Percentiles rank a stretch among this genome's conserved stretches.
phyloP scores from a whole-genome alignment of 1,140 invertebrate genomes.

The Harpegnathos saltator region DNA sequence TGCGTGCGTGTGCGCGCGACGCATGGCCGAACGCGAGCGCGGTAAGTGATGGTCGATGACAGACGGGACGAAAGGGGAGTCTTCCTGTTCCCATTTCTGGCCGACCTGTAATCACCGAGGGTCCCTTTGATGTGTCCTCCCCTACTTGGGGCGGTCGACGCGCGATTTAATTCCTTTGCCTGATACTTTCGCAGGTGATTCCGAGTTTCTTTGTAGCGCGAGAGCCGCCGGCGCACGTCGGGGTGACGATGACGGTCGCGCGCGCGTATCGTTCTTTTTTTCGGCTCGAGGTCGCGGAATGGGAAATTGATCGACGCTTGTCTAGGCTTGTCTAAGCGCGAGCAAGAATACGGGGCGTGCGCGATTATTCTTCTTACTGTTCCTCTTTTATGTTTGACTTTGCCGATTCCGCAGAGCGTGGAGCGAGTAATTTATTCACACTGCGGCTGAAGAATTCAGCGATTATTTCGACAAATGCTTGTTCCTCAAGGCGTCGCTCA shows the following conservation, averaged over 20 bases:
- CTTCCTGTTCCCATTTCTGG: constrained; percentile 49
- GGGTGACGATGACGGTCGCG: neutral
- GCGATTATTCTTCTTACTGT: no score
- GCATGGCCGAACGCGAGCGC: constrained; percentile 13
- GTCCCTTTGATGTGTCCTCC: constrained; percentile 52
- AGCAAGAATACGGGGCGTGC: no score
- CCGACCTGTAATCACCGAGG: constrained; percentile 62
- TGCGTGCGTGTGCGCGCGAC: constrained; percentile 2
- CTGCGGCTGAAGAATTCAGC: no score
- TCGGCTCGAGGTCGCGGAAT: no score
- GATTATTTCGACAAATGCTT: no score
- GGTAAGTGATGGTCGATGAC: constrained; percentile 57
- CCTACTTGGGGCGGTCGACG: neutral
- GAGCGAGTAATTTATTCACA: no score
- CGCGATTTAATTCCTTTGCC: constrained; percentile 36
- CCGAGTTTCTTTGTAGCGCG: constrained; percentile 18
- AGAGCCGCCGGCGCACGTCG: neutral
- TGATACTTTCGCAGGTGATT: constrained; percentile 6
- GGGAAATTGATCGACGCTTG: no score
- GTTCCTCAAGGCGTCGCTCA: no score
- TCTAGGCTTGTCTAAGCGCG: no score
- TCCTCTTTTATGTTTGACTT: no score
- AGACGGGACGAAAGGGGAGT: constrained; percentile 37
- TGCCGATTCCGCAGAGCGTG: no score
- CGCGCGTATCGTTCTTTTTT: neutral